phyloP scores from a whole-genome alignment of 1,140 invertebrate species.

The Anagrus nilaparvatae region DNA sequence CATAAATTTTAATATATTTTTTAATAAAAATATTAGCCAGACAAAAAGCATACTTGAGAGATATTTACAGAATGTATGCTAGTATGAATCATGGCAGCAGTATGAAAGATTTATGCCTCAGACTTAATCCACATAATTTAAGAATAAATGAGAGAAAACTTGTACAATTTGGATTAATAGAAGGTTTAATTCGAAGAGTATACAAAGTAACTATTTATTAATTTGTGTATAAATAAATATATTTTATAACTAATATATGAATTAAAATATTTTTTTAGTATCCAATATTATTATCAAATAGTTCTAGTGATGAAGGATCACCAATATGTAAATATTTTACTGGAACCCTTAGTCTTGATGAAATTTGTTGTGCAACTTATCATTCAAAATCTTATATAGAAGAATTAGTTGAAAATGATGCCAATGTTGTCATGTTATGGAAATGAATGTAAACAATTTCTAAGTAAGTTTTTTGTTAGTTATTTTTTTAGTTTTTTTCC shows the following conservation, averaged over 20 bases:
- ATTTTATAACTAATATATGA: not conserved
- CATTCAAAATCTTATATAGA: slow-evolving; percentile 71
- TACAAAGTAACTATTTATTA: slow-evolving; percentile 49
- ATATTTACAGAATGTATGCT: slow-evolving; percentile 73
- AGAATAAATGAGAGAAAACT: slow-evolving; percentile 74
- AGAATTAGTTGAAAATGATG: slow-evolving; percentile 75
- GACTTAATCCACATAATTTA: slow-evolving; percentile 64
- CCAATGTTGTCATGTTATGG: slow-evolving; percentile 74
- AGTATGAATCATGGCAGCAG: slow-evolving; percentile 77
- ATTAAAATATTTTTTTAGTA: slow-evolving; percentile 24
- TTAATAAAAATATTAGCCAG: slow-evolving; percentile 35
- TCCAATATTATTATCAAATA: slow-evolving; percentile 41
- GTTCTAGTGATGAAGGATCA: slow-evolving; percentile 30
- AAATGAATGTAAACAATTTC: slow-evolving; percentile 46
- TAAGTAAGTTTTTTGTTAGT: no score
- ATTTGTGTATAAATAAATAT: slow-evolving; percentile 4
- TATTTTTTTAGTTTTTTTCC: not conserved
- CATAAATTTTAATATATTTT: slow-evolving; percentile 6
- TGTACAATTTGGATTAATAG: slow-evolving; percentile 82
- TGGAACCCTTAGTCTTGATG: slow-evolving; percentile 71
- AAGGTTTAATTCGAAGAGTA: slow-evolving; percentile 74
- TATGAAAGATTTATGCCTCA: slow-evolving; percentile 71
- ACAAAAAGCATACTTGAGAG: slow-evolving; percentile 46
- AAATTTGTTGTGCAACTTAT: slow-evolving; percentile 83
- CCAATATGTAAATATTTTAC: slow-evolving; percentile 57